phyloP scores from a whole-genome alignment of 2,797 vertebrate species.

The Sebastes melanostomus region DNA sequence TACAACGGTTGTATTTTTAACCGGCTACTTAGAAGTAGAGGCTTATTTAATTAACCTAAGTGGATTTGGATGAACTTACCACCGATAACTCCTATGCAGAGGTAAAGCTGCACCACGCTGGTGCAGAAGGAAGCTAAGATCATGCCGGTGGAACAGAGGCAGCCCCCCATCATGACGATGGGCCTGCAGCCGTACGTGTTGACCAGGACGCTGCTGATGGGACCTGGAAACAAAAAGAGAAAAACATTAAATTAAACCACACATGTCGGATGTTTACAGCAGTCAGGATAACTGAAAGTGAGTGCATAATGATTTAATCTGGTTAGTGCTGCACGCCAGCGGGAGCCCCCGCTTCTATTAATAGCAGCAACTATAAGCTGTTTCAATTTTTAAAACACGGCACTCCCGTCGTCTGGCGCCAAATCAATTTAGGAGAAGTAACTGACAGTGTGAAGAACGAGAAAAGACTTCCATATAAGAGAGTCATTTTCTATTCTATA shows the following conservation, averaged over 20 bases:
- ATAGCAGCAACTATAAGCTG: constrained; percentile 24
- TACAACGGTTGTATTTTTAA: constrained; percentile 23
- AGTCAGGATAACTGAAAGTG: constrained; percentile 17
- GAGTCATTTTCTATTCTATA: background rate
- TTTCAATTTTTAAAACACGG: constrained; percentile 25
- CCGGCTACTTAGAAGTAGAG: background rate
- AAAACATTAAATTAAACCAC: constrained; percentile 7
- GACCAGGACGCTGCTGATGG: constrained; percentile 95
- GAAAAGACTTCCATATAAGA: background rate
- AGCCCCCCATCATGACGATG: constrained; percentile 91
- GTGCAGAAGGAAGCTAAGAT: constrained; percentile 91
- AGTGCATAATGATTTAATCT: constrained; percentile 46
- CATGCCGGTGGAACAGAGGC: constrained; percentile 89
- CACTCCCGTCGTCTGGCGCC: background rate
- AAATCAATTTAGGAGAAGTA: background rate
- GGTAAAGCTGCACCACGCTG: constrained; percentile 88
- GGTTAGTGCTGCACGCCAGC: constrained; percentile 30
- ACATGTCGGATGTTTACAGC: constrained; percentile 18
- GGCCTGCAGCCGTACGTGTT: constrained; percentile 96
- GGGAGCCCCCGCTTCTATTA: constrained; percentile 39
- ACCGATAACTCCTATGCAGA: constrained; percentile 92
- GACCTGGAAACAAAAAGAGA: constrained; percentile 79
- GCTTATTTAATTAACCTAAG: constrained; percentile 35
- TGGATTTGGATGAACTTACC: constrained; percentile 81
- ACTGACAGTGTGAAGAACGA: background rate